Base-by-base conservation (phyloP, 2,888 invertebrate genomes). In the Nemurella pictetii region DNA sequence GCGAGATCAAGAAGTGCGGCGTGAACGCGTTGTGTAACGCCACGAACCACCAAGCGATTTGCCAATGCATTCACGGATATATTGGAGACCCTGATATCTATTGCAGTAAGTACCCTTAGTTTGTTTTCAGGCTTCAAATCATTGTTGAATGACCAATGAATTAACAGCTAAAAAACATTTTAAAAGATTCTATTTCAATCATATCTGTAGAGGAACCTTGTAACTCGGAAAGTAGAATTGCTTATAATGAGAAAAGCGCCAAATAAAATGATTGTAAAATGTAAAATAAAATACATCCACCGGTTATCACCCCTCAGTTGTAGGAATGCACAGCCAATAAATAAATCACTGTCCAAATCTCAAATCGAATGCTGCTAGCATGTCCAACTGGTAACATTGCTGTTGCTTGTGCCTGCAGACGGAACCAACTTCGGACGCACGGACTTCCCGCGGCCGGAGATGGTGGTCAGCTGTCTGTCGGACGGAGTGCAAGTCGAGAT, bases 401-500 rank as follows among this genome's bases (percentile, higher is more conserved):
- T n/a, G n/a, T n/a, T n/a, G 73, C 78, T 82, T 36, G 86, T 88
- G 20, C 84, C 88, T 88, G 27, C 84, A 89, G 89, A 90, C 87
- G 90, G 91, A 29, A 92, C 91, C 28, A 89, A 89, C 87, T 91
- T 90, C 88, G 93, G 93, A 88, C 92, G 95, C 75, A 96, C 96
- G 0, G 96, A 96, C 89, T 96, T 97, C 93, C 96, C 96, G 25
- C 92, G 93, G 87, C 96, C 97, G 5, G 96, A 96, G 85, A 95
- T 97, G 94, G 93, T 94, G 86, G 98, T 98, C 25, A 96, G 95
- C 88, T 98, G 98, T 90, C 91, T 97, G 87, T 97, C 97, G 20
- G 97, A 98, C 89, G 98, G 98, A 72, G 96, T 98, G 9, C 95
- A 96, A 89, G 97, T 98, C 0, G 94, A 95, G 88, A 94, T 96